Evolutionary conservation across 2,797 vertebrate species (phyloP).

Genomic region (Hipposideros larvatus): DNA sequence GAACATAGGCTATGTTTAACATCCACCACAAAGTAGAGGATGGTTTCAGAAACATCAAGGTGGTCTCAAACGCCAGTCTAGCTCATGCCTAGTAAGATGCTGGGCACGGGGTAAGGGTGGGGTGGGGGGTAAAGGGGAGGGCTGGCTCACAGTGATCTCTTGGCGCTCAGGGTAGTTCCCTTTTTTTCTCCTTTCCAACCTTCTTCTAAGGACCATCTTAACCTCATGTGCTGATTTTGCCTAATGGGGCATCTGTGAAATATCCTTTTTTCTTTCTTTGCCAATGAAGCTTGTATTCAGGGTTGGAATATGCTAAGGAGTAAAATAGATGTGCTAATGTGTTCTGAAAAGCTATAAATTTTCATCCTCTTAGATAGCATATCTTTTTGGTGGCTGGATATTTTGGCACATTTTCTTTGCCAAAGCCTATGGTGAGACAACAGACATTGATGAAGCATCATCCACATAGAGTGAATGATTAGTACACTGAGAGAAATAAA

Average conservation of each 20-base stretch:
- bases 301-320: background rate
- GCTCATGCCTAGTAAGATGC: too few species aligned
- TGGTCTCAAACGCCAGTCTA: background rate
- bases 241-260: background rate
- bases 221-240: background rate
- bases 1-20: background rate
- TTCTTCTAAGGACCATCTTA: background rate
- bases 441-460: background rate
- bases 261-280: background rate
- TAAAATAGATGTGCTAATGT: background rate
- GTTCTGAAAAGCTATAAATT: background rate
- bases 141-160: background rate
- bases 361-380: background rate
- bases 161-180: too few species aligned
- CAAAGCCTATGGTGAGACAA: background rate
- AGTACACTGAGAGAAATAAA: background rate
- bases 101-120: too few species aligned
- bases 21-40: background rate
- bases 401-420: background rate
- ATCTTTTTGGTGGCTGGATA: background rate
- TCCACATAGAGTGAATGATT: background rate
- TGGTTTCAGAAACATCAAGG: background rate
- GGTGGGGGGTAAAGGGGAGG: too few species aligned
- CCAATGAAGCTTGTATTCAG: background rate
- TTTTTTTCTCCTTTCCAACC: background rate